A percentile compares a stretch with the other conserved stretches of the same genome.
Evolutionary conservation across 2,113 vertebrate species (phyloP).

Genomic region (Toxotes chatareus): DNA sequence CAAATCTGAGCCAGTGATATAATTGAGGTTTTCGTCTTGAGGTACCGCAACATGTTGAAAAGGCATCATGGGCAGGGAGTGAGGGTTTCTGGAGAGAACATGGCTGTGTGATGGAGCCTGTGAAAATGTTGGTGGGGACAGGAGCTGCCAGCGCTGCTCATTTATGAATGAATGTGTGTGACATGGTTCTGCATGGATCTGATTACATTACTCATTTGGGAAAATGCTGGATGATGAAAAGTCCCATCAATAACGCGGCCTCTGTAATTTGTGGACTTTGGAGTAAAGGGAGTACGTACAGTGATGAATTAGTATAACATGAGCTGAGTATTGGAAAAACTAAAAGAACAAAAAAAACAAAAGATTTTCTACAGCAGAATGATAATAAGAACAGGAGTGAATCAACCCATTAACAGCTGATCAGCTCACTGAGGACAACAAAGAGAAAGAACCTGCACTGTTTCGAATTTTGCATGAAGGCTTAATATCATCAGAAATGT

Average conservation of each 20-base stretch:
- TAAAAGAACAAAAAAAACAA: conserved; percentile 4
- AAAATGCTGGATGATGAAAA: conserved; percentile 37
- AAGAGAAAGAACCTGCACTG: background rate
- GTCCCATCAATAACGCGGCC: conserved; percentile 38
- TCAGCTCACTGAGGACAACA: background rate
- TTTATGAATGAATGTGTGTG: conserved; percentile 60
- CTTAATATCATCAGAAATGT: background rate
- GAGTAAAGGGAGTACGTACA: conserved; percentile 15
- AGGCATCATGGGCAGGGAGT: conserved; percentile 65
- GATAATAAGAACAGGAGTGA: background rate
- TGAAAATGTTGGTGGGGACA: conserved; percentile 20
- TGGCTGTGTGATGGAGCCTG: conserved; percentile 34
- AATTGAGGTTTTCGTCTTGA: conserved; percentile 72
- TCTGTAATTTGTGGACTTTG: conserved; percentile 46
- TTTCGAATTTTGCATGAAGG: background rate
- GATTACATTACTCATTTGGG: conserved; percentile 39
- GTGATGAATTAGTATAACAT: conserved; percentile 29
- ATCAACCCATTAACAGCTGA: conserved; percentile 18
- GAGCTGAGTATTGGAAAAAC: background rate
- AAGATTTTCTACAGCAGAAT: background rate
- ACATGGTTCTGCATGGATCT: conserved; percentile 18
- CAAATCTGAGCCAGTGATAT: conserved; percentile 59
- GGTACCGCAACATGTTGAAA: conserved; percentile 77
- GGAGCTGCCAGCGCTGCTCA: conserved; percentile 24
- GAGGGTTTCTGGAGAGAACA: conserved; percentile 33